Conservation (phyloP, 1,140 invertebrate species). For the Calycopis cecrops region DNA sequence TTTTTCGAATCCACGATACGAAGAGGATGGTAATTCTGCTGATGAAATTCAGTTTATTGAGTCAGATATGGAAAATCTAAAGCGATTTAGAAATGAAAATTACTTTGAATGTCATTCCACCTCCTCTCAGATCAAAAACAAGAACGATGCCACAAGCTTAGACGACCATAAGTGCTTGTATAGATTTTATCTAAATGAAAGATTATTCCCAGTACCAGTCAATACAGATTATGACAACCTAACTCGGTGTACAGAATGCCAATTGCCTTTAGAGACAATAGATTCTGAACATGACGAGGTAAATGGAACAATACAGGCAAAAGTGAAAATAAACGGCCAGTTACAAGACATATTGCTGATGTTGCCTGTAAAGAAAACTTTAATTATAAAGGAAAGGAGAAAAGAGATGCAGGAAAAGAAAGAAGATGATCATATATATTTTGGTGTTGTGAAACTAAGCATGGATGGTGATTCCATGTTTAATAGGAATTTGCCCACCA, state of each 20-base stretch:
- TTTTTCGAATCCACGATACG: too few species aligned
- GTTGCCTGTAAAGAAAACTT: constrained; percentile 50
- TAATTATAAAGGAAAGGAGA: constrained; percentile 54
- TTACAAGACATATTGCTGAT: constrained; percentile 50
- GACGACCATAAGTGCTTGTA: constrained; percentile 55
- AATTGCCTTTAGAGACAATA: constrained; percentile 40
- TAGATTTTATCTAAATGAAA: constrained; percentile 63
- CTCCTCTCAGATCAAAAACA: constrained; percentile 44
- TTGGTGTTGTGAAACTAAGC: constrained; percentile 55
- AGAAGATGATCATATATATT: constrained; percentile 44
- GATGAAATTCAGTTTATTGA: constrained; percentile 28
- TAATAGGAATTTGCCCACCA: constrained; percentile 36
- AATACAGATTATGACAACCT: constrained; percentile 45
- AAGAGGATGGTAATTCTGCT: constrained; percentile 25
- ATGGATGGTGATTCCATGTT: constrained; percentile 47
- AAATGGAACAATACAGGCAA: constrained; percentile 60
- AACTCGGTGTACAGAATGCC: constrained; percentile 55
- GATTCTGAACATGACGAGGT: constrained; percentile 24
- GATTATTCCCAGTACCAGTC: constrained; percentile 55
- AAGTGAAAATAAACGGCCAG: constrained; percentile 51
- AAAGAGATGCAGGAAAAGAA: constrained; percentile 28
- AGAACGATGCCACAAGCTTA: constrained; percentile 33
- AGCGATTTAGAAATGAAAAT: constrained; percentile 55
- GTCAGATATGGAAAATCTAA: constrained; percentile 41
- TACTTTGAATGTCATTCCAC: constrained; percentile 67